Evolutionary conservation across 2,888 invertebrate genomes (phyloP).

Genomic region (Doris montereyensis): DNA sequence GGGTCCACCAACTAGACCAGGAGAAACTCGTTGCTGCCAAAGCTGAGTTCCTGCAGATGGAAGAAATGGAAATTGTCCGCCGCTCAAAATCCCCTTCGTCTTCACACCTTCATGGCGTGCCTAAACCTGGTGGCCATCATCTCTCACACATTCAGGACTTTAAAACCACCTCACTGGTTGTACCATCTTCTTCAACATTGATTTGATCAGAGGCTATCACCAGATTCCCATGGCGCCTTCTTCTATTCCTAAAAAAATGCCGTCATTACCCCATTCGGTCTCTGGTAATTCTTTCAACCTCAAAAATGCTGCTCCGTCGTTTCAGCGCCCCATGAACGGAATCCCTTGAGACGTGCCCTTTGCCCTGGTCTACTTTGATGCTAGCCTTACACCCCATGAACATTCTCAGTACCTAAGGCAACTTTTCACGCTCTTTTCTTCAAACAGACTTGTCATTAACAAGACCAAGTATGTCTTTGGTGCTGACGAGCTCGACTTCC

Average conservation of each 20-base stretch:
- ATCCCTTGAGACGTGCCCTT: slow-evolving; percentile 21
- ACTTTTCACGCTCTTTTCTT: slow-evolving; percentile 23
- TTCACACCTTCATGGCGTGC: slow-evolving; percentile 32
- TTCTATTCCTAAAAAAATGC: slow-evolving; percentile 43
- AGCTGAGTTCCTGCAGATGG: slow-evolving; percentile 31
- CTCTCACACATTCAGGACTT: slow-evolving; percentile 45
- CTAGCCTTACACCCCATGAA: slow-evolving; percentile 21
- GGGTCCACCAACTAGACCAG: slow-evolving; percentile 12
- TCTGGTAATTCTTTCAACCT: slow-evolving; percentile 26
- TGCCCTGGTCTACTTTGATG: slow-evolving; percentile 25
- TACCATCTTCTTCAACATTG: slow-evolving; percentile 44
- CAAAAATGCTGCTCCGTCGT: slow-evolving; percentile 31
- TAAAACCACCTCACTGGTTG: slow-evolving; percentile 40
- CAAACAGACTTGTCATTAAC: slow-evolving; percentile 29
- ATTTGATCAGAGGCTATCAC: slow-evolving; percentile 44
- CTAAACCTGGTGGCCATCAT: slow-evolving; percentile 40
- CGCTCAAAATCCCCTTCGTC: slow-evolving; percentile 24
- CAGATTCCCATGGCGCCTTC: slow-evolving; percentile 42
- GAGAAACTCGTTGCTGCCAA: slow-evolving; percentile 28
- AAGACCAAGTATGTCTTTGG: slow-evolving; percentile 36
- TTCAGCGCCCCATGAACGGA: slow-evolving; percentile 34
- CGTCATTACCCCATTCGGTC: slow-evolving; percentile 41
- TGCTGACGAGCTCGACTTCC: slow-evolving; percentile 21
- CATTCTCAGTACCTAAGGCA: slow-evolving; percentile 15
- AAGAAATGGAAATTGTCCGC: slow-evolving; percentile 33